A percentile compares a stretch with the other conserved stretches of the same genome.
phyloP scores from a whole-genome alignment of 2,888 invertebrate genomes.

The Platycheirus albimanus region DNA sequence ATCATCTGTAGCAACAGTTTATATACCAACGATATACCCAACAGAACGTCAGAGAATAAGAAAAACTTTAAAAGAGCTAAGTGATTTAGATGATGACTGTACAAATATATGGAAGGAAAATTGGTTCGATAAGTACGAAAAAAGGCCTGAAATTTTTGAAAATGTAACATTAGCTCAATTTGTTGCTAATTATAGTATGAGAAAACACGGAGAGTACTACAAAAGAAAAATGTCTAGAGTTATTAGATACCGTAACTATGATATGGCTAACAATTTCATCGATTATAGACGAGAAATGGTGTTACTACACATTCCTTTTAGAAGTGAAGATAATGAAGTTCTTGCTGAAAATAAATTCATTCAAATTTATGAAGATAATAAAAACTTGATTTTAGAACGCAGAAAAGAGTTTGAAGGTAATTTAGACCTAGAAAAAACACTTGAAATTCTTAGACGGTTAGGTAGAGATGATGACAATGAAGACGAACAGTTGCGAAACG shows the following conservation, averaged over 20 bases:
- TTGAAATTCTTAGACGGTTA: conserved; percentile 75
- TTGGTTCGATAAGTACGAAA: conserved; percentile 77
- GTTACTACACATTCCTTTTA: too few species aligned
- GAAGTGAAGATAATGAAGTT: conserved; percentile 67
- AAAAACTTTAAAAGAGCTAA: conserved; percentile 78
- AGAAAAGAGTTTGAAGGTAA: conserved; percentile 73
- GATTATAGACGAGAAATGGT: conserved; percentile 77
- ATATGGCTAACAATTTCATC: conserved; percentile 78
- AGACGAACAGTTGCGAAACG: conserved; percentile 46
- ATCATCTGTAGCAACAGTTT: conserved; percentile 76
- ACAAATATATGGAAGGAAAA: conserved; percentile 78
- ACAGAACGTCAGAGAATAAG: conserved; percentile 78
- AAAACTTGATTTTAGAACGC: conserved; percentile 58
- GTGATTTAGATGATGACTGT: conserved; percentile 75
- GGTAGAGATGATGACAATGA: conserved; percentile 66
- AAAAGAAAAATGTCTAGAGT: conserved; percentile 75
- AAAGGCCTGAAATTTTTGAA: conserved; percentile 76
- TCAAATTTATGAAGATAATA: too few species aligned
- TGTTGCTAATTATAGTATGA: conserved; percentile 75
- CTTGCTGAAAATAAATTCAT: conserved; percentile 66
- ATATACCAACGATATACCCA: conserved; percentile 81
- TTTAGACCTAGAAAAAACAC: conserved; percentile 77
- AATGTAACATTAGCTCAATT: conserved; percentile 78
- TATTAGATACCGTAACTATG: conserved; percentile 79
- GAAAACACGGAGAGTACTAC: conserved; percentile 54